Evolutionary conservation across 1,140 invertebrate species (phyloP), one percentile per base, ranked within the genome.

Genomic region (Lasioglossum baleicum): DNA sequence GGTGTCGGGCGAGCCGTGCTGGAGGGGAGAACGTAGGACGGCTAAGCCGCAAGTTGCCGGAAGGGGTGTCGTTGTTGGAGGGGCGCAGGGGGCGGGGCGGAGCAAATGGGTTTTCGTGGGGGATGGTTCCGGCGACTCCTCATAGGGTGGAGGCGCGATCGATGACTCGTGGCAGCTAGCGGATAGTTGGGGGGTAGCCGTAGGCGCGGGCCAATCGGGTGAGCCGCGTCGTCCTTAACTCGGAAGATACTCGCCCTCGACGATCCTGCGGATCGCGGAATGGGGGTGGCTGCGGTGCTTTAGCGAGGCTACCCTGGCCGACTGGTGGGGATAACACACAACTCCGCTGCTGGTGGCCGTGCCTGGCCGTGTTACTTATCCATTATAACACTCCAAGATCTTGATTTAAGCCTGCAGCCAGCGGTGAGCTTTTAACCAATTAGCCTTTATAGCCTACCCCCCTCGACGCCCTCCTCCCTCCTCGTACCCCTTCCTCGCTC

Each of bases 371-470:
- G 91, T 93, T 93, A 93, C 92, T 93, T 93, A 93, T 93, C 92
- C 92, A 93, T 93, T 93, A 93, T 93, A 93, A 93, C 92, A 93
- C 92, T 93, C 92, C 92, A 92, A 92, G 92, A 93, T 93, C 92
- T 93, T 93, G 92, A 93, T 93, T 93, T 93, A 93, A 93, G 92
- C 92, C 92, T 92, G 91, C 91, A 91, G 90, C 91, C 88, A 90
- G 90, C 90, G 91, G 91, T 92, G 91, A 93, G 92, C 92, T 93
- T 93, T 93, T 93, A 93, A 93, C 92, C 92, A 93, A 93, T 93
- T 93, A 93, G 92, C 92, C 91, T 93, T 93, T 93, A 93, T 92
- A 92, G 91, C 90, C 86, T 83, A 86, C 80, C 67, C 78, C 84
- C 67, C 72, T 78, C 78, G 74, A 35, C 74, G 64, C 75, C 75